Evolutionary conservation across 2,113 vertebrate genomes (phyloP).

Genomic region (Hemiprocne comata): DNA sequence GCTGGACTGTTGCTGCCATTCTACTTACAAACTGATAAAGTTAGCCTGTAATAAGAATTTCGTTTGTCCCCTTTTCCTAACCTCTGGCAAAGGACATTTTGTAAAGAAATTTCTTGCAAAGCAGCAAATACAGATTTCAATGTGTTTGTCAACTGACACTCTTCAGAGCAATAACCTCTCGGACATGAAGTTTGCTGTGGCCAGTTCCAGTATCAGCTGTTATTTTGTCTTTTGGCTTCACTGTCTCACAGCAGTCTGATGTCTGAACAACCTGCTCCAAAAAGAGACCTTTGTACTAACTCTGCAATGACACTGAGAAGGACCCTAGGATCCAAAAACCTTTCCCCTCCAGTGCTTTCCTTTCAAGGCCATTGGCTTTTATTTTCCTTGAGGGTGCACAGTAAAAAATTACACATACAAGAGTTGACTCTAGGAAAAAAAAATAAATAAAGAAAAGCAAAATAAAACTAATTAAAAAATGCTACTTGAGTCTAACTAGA

Average conservation of each 20-base stretch:
- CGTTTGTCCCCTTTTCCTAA: background rate
- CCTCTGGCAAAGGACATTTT: background rate
- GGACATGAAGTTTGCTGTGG: background rate
- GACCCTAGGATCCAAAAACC: background rate
- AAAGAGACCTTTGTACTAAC: background rate
- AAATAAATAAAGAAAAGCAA: background rate
- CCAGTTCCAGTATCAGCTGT: background rate
- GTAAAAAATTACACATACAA: background rate
- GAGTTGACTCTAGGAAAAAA: background rate
- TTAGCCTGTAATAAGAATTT: background rate
- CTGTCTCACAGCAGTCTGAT: background rate
- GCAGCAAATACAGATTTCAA: constrained; percentile 32
- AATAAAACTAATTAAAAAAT: background rate
- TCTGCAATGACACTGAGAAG: background rate
- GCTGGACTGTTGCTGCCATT: background rate
- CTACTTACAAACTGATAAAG: background rate
- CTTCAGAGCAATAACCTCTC: background rate
- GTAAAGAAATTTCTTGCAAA: constrained; percentile 58
- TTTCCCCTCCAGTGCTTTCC: background rate
- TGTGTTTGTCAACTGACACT: background rate
- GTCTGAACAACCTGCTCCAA: background rate
- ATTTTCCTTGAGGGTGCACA: background rate
- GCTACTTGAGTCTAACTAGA: background rate
- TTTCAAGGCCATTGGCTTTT: background rate
- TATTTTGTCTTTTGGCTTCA: background rate